phyloP scores from a whole-genome alignment of 2,888 invertebrate genomes.

The Oligia latruncula region DNA sequence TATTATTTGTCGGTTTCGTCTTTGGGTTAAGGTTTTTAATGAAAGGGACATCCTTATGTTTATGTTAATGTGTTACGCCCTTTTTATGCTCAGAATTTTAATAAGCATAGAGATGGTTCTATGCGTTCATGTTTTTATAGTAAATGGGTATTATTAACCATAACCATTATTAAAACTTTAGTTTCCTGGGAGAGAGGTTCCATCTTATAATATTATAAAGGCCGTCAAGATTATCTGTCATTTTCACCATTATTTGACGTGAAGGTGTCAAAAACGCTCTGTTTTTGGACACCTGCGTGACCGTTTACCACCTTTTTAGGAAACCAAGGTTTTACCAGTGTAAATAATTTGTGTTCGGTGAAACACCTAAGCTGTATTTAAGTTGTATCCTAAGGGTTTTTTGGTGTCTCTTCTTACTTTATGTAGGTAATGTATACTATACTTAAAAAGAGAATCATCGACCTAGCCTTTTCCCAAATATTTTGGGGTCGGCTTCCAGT shows the following conservation, averaged over 20 bases:
- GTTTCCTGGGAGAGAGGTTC: too few species aligned
- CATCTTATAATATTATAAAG: background rate
- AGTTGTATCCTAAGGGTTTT: too few species aligned
- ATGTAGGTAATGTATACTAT: background rate
- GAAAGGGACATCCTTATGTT: conserved; percentile 42
- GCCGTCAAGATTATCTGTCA: background rate
- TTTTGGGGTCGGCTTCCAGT: too few species aligned
- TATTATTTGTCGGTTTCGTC: conserved; percentile 55
- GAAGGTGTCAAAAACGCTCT: background rate
- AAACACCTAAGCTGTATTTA: background rate
- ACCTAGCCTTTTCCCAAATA: too few species aligned
- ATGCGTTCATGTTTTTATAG: background rate
- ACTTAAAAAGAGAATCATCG: background rate
- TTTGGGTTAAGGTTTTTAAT: conserved; percentile 46
- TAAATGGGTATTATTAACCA: background rate
- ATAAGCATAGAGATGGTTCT: conserved; percentile 10
- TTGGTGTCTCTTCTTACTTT: background rate
- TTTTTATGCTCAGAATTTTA: conserved; percentile 50
- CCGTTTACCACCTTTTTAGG: background rate
- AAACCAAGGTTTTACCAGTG: background rate
- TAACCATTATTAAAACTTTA: background rate
- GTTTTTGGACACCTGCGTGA: background rate
- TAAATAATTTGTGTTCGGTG: background rate
- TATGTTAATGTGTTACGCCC: conserved; percentile 57
- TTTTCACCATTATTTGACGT: background rate